A percentile compares a stretch with the other conserved stretches of the same genome.
These are phyloP conservation scores for Lycaon pictus DNA, from an alignment of 2,113 vertebrate species.

Conservation along the genomic window DNA sequence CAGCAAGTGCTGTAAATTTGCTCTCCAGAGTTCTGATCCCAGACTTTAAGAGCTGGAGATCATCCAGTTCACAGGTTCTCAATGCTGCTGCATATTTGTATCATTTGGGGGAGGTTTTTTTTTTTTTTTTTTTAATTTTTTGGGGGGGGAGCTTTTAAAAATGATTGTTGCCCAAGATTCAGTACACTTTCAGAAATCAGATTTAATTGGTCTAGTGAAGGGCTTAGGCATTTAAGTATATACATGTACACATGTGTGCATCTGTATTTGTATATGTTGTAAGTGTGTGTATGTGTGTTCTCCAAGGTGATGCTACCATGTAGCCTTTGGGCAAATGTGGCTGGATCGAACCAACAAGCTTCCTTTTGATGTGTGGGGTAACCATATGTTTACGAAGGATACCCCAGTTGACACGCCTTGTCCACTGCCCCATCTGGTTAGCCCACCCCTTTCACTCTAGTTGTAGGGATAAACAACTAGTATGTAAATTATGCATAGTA, in stretches of 20 bases:
- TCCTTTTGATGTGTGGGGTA: background rate
- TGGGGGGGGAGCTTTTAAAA: background rate
- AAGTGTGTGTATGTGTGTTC: too few species aligned
- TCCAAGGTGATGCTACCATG: accelerated
- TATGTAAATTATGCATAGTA: accelerated
- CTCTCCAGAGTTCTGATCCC: background rate
- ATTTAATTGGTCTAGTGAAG: background rate
- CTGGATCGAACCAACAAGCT: background rate
- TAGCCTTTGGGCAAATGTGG: background rate
- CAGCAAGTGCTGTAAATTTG: accelerated
- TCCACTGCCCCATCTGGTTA: background rate
- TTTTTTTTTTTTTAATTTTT: too few species aligned
- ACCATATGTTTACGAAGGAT: accelerated
- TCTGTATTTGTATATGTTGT: background rate
- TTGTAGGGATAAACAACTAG: too few species aligned
- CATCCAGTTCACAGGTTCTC: background rate
- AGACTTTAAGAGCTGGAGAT: too few species aligned
- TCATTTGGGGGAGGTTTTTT: background rate
- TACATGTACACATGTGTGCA: accelerated
- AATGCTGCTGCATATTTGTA: accelerated
- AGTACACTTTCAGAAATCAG: background rate
- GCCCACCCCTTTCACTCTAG: background rate
- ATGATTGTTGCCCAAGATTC: too few species aligned
- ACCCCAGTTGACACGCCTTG: accelerated
- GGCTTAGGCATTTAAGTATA: background rate